Conservation (phyloP, 2,113 vertebrate species). For the Gadus chalcogrammus region DNA sequence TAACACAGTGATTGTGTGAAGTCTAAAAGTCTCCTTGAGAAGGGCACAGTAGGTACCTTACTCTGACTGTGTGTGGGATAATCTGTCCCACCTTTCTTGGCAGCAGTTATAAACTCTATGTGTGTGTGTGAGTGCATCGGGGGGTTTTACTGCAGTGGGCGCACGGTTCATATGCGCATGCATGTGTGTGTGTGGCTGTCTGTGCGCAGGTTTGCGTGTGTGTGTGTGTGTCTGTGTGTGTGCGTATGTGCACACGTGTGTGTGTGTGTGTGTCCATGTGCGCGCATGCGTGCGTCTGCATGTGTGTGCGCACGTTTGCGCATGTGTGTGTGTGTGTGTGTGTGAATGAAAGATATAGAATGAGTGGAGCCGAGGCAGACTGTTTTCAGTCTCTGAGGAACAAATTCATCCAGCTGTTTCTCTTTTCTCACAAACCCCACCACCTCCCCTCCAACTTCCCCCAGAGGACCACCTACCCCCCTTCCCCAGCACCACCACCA, state of each 20-base stretch:
- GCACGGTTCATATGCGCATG: no score
- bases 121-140: background rate
- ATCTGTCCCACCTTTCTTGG: no score
- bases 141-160: no score
- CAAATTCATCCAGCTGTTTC: background rate
- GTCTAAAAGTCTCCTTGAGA: background rate
- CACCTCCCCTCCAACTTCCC: background rate
- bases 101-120: no score
- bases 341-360: background rate
- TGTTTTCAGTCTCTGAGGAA: background rate
- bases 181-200: background rate
- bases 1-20: background rate
- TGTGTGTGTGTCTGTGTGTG: slow-evolving; percentile 1
- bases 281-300: background rate
- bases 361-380: background rate
- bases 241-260: background rate
- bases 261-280: slow-evolving; percentile 1
- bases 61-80: background rate
- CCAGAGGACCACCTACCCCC: background rate
- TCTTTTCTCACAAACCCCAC: background rate
- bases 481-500: background rate
- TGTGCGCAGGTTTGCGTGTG: background rate
- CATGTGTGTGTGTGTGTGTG: background rate
- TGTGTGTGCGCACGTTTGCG: background rate
- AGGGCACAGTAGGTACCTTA: background rate